phyloP scores from a whole-genome alignment of 2,113 vertebrate genomes.

The Sphyrna mokarran region DNA sequence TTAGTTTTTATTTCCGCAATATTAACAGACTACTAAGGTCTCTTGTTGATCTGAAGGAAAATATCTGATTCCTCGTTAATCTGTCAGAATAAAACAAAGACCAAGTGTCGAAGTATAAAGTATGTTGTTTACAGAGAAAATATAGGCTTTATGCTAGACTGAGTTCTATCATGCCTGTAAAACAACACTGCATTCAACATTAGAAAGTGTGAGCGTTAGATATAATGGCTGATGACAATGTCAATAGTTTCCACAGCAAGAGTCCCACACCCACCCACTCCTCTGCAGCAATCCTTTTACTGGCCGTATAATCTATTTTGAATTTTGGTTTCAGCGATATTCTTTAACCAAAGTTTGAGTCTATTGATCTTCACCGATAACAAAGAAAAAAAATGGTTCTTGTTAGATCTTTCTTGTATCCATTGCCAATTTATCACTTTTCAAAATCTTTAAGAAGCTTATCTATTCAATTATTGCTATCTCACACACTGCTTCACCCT shows the following conservation, averaged over 20 bases:
- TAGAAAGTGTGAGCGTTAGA: conserved; percentile 33
- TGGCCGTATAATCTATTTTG: background rate
- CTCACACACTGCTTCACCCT: background rate
- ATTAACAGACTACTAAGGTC: conserved; percentile 17
- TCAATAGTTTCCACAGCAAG: conserved; percentile 25
- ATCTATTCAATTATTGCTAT: background rate
- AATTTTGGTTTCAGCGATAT: background rate
- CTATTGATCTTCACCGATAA: background rate
- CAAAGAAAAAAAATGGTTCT: too few species aligned
- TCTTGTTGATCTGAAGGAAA: conserved; percentile 54
- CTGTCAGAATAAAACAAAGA: conserved; percentile 58
- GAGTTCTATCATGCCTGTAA: conserved; percentile 50
- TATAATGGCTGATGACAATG: conserved; percentile 34
- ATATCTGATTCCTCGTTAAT: conserved; percentile 68
- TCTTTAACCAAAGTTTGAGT: background rate
- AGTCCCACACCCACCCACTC: background rate
- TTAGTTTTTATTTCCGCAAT: conserved; percentile 23
- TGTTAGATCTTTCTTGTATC: background rate
- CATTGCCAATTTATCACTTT: background rate
- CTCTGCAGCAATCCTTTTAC: background rate
- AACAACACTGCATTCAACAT: conserved; percentile 40
- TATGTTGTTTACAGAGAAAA: conserved; percentile 70
- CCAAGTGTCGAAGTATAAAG: conserved; percentile 61
- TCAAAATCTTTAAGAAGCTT: background rate
- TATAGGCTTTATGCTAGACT: conserved; percentile 54